Conservation (phyloP, 2,113 vertebrate species). For the Trogon surrucura region DNA sequence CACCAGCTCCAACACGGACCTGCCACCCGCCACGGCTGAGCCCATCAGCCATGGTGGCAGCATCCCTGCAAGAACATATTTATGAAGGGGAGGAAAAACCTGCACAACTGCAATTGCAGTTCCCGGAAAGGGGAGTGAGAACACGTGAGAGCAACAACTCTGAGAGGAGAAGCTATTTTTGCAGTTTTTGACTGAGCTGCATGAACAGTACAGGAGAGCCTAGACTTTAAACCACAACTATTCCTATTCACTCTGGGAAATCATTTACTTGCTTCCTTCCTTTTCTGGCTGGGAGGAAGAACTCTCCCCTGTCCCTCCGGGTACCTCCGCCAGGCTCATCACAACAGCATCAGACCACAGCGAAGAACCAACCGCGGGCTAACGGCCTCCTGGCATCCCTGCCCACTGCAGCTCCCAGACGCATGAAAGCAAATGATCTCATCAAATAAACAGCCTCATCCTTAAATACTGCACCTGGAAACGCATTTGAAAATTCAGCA, state of each 20-base stretch:
- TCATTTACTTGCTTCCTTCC: background rate
- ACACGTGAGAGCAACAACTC: too few relatives aligned
- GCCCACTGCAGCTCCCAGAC: background rate
- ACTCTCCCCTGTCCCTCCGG: background rate
- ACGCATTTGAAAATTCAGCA: background rate
- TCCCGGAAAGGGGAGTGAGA: too few relatives aligned
- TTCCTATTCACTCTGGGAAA: background rate
- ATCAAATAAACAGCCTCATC: background rate
- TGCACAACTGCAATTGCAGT: too few relatives aligned
- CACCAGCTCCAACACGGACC: too few relatives aligned
- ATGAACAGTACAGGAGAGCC: background rate
- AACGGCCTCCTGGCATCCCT: background rate
- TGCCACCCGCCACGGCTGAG: too few relatives aligned
- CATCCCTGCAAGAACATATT: too few relatives aligned
- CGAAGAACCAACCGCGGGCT: background rate
- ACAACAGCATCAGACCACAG: background rate
- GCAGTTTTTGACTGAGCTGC: background rate
- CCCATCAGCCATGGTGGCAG: too few relatives aligned
- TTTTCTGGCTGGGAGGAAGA: background rate
- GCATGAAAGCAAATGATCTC: background rate
- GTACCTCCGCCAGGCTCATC: background rate
- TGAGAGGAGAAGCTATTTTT: background rate
- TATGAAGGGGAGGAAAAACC: too few relatives aligned
- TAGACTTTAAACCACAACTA: background rate
- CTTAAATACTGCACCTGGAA: background rate